These are phyloP conservation scores for Leptopilina drosophilae DNA, from an alignment of 2,888 invertebrate genomes.

Conservation along the genomic window DNA sequence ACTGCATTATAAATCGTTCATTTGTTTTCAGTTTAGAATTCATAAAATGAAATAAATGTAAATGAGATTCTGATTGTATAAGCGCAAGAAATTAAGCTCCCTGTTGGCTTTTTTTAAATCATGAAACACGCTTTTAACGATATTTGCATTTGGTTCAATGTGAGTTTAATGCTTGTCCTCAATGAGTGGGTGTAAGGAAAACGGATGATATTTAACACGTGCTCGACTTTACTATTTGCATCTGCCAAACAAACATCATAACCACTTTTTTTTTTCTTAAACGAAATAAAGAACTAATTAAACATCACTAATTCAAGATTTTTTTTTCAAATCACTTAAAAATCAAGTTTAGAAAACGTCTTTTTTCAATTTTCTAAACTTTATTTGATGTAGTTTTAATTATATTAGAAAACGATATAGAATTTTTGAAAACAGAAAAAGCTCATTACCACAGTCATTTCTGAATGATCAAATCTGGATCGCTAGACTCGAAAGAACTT, in stretches of 20 bases:
- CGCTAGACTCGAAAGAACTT: neutral
- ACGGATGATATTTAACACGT: constrained; percentile 16
- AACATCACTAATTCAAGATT: too few species aligned
- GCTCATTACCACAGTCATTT: constrained; percentile 47
- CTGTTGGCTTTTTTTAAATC: constrained; percentile 20
- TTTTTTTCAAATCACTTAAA: too few species aligned
- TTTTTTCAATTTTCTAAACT: too few species aligned
- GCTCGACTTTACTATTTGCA: constrained; percentile 24
- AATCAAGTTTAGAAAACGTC: too few species aligned
- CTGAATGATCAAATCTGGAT: neutral
- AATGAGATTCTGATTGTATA: constrained; percentile 9
- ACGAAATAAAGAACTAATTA: too few species aligned
- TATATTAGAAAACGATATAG: too few species aligned
- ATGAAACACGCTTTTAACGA: neutral
- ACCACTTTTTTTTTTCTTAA: too few species aligned
- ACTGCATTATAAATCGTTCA: neutral
- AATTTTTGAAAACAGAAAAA: neutral
- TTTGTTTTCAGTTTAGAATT: neutral
- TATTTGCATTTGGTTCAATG: constrained; percentile 14
- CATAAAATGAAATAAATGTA: neutral
- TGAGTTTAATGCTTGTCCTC: constrained; percentile 9
- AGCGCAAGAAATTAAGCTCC: constrained; percentile 2
- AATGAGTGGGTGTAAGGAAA: constrained; percentile 25
- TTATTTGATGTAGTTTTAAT: too few species aligned
- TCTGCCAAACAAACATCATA: constrained; percentile 29